Percentiles rank a stretch among this genome's conserved stretches.
Evolutionary conservation across 1,140 invertebrate genomes (phyloP).

Genomic region (Dendroctonus ponderosae): DNA sequence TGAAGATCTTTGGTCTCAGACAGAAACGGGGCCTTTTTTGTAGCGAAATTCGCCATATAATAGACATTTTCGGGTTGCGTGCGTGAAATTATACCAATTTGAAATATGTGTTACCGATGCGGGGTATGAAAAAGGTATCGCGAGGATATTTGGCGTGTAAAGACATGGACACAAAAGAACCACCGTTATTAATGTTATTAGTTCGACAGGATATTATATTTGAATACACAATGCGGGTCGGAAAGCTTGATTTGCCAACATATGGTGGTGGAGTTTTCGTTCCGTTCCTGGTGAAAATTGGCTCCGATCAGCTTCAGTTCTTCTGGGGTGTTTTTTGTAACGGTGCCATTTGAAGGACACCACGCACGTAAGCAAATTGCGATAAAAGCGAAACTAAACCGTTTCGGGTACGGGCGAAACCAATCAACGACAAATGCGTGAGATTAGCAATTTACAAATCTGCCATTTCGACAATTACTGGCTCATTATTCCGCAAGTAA

Average conservation of each 20-base stretch:
- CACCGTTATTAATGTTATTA: slow-evolving; percentile 15
- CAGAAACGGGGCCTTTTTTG: too few species aligned
- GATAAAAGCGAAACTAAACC: slow-evolving; percentile 29
- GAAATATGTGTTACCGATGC: slow-evolving; percentile 17
- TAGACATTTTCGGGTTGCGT: slow-evolving; percentile 15
- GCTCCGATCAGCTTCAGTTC: too few species aligned
- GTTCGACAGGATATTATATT: slow-evolving; percentile 14
- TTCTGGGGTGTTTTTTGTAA: too few species aligned
- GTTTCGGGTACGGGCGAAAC: slow-evolving; percentile 29
- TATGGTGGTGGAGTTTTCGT: too few species aligned
- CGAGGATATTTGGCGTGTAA: slow-evolving; percentile 1
- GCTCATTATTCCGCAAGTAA: slow-evolving; percentile 52
- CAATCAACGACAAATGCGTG: slow-evolving; percentile 51
- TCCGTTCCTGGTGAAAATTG: too few species aligned
- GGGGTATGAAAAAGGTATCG: slow-evolving; percentile 12
- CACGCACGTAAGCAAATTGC: slow-evolving; percentile 2
- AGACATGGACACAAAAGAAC: slow-evolving; percentile 12
- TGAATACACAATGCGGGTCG: background rate
- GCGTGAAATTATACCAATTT: slow-evolving; percentile 28
- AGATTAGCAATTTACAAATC: slow-evolving; percentile 53
- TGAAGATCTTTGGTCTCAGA: too few species aligned
- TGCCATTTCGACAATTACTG: slow-evolving; percentile 51
- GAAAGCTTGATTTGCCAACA: too few species aligned
- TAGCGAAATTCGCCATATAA: slow-evolving; percentile 11
- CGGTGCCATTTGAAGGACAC: slow-evolving; percentile 3